Conservation (phyloP, 2,888 invertebrate genomes). For the Rhamnusium bicolor region DNA sequence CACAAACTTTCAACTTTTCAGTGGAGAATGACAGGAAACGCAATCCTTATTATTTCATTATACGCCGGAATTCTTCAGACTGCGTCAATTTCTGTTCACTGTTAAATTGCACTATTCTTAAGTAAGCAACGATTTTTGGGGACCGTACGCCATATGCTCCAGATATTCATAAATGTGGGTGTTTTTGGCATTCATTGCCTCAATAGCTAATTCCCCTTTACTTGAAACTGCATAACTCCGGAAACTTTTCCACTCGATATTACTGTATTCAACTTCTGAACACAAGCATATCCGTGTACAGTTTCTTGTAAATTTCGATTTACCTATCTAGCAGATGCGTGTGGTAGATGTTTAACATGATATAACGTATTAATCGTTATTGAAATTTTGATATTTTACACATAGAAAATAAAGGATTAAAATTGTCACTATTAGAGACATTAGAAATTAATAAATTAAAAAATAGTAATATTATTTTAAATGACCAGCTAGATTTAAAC, state of each 20-base stretch:
- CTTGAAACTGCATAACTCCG: background rate
- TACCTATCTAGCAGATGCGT: background rate
- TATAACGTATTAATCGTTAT: no score
- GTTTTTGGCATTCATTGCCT: slow-evolving; percentile 12
- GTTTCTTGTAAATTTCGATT: slow-evolving; percentile 1
- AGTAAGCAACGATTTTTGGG: background rate
- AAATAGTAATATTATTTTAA: no score
- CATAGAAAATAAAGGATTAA: no score
- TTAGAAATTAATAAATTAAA: no score
- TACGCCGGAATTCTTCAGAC: background rate
- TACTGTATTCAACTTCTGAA: slow-evolving; percentile 6
- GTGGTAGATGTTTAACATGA: background rate
- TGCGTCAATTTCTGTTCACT: no score
- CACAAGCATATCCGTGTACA: background rate
- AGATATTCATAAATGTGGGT: slow-evolving; percentile 1
- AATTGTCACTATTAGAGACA: no score
- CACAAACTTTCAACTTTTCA: no score
- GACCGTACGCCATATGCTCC: background rate
- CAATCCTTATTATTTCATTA: background rate
- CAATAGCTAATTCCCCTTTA: slow-evolving; percentile 10
- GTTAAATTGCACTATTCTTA: background rate
- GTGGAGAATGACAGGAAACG: background rate
- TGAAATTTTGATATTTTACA: no score
- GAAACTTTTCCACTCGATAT: slow-evolving; percentile 19
- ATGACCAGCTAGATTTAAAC: no score